Conservation (phyloP, 2,797 vertebrate genomes). For the Acropternis orthonyx region DNA sequence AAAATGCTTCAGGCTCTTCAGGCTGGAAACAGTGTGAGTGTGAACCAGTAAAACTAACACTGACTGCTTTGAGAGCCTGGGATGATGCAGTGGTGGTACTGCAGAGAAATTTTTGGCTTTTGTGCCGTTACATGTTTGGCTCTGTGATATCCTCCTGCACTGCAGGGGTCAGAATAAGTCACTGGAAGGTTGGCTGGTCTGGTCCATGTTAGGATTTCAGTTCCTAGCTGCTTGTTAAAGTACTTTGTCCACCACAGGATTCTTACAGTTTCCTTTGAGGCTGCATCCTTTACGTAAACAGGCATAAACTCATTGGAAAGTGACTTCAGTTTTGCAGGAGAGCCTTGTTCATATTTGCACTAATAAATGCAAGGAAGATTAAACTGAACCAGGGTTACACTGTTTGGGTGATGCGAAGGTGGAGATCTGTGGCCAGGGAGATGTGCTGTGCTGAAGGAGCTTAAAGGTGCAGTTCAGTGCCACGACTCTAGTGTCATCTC, state of each 20-base stretch:
- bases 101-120: not conserved
- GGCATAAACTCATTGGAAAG: not conserved
- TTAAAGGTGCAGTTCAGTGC: not conserved
- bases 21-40: fast-evolving
- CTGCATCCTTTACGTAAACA: not conserved
- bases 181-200: not conserved
- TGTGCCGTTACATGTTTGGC: not conserved
- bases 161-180: not conserved
- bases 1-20: not conserved
- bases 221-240: not conserved
- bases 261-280: not conserved
- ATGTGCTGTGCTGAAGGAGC: not conserved
- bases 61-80: not conserved
- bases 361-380: not conserved
- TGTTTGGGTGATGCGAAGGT: not conserved
- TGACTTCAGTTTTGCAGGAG: not conserved
- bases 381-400: not conserved
- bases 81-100: fast-evolving
- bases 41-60: not conserved
- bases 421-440: not conserved
- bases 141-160: not conserved
- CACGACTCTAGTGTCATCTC: not conserved
- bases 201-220: not conserved
- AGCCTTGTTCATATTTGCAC: not conserved
- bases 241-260: not conserved